Evolutionary conservation across 2,113 vertebrate species (phyloP), one percentile per base, ranked within the genome.

Genomic region (Bostrychus sinensis): DNA sequence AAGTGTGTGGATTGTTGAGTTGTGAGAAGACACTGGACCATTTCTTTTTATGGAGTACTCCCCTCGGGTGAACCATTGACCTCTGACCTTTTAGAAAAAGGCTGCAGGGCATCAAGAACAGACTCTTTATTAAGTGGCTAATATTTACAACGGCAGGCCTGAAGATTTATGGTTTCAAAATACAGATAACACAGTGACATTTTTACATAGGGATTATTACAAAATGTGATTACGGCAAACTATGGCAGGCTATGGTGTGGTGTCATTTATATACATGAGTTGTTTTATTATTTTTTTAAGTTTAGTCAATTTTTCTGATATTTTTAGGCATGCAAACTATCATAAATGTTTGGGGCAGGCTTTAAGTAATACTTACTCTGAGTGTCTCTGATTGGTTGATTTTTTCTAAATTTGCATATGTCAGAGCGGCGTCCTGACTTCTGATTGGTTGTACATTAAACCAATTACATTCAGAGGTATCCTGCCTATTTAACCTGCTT

Each of bases 71-170:
- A 55, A 32, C 30, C n/a, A 36, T 20, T 11, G 10, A 55, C 53
- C 53, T 55, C 32, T 55, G 28, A 55, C 53, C 30, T 20, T 32
- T 55, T 1, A 9, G 30, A 55, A 30, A 36, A 55, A 20, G 53
- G 30, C 50, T 20, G 30, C 17, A 55, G 28, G 53, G 28, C n/a
- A 6, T 36, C 53, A 36, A 5, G 1, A 36, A 55, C 53, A 20
- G 17, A 20, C n/a, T 36, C 53, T 55, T 36, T 36, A 34, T 55
- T 17, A 36, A 36, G 53, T 20, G 28, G 28, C 30, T 55, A 34
- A 55, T 20, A 36, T 20, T 32, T 55, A 51, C 25, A 14, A 28
- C 48, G 16, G 48, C 48, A 8, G 23, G 16, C 25, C 28, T 32
- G n/a, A 55, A 8, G 17, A 55, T 34, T 55, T 55, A 30, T 28